phyloP scores from a whole-genome alignment of 2,888 invertebrate genomes.

The Drepana falcataria region DNA sequence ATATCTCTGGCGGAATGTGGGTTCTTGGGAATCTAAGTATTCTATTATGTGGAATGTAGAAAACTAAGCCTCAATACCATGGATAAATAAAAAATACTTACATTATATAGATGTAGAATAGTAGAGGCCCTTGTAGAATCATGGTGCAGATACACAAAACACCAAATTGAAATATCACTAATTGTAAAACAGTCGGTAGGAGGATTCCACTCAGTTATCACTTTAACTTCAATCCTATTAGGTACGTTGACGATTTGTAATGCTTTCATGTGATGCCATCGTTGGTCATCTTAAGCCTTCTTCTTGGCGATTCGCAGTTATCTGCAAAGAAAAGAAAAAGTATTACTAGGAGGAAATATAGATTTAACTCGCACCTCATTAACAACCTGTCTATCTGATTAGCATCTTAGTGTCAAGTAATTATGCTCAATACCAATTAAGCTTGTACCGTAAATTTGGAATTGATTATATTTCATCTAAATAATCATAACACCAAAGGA shows the following conservation, averaged over 20 bases:
- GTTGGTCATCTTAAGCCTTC: constrained; percentile 34
- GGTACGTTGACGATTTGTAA: not conserved
- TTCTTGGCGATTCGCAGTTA: constrained; percentile 7
- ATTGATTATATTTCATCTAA: no score
- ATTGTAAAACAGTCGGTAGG: constrained; percentile 25
- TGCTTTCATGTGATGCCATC: constrained; percentile 44
- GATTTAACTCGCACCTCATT: no score
- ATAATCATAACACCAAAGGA: no score
- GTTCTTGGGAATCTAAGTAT: no score
- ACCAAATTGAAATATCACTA: constrained; percentile 43
- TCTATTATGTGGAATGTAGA: no score
- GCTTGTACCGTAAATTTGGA: no score
- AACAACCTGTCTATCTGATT: no score
- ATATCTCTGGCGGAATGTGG: no score
- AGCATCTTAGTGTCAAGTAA: no score
- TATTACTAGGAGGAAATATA: no score
- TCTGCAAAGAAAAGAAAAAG: constrained; percentile 37
- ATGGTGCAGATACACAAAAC: constrained; percentile 43
- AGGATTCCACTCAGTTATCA: constrained; percentile 32
- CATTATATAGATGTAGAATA: constrained; percentile 53
- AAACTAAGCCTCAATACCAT: no score
- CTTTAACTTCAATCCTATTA: constrained; percentile 6
- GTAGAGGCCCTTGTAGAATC: constrained; percentile 43
- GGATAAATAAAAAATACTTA: constrained; percentile 37
- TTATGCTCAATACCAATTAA: no score